These are phyloP conservation scores for Peromyscus eremicus DNA, from an alignment of 2,797 vertebrate species.

Conservation along the genomic window DNA sequence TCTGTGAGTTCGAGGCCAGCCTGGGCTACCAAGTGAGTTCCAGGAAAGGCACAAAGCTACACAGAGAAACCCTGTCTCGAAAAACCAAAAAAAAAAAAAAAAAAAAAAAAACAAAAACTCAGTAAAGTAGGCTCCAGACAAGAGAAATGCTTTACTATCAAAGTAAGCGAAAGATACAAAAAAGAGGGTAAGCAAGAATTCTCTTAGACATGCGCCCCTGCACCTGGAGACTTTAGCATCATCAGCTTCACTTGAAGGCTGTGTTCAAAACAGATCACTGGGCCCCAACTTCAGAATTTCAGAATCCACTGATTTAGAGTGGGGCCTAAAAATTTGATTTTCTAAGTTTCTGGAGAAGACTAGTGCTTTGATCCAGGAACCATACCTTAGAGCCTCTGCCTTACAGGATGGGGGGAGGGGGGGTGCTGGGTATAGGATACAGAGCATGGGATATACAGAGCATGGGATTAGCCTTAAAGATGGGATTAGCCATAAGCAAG, in stretches of 20 bases:
- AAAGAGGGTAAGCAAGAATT: conserved; percentile 34
- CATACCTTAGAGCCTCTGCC: not conserved
- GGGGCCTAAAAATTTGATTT: conserved; percentile 55
- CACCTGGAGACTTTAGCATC: not conserved
- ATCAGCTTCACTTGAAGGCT: conserved; percentile 16
- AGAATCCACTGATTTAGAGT: conserved; percentile 17
- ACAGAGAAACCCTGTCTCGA: too few species aligned
- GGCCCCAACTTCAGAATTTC: not conserved
- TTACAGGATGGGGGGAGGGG: not conserved
- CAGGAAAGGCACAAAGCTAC: too few species aligned
- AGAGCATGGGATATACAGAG: not conserved
- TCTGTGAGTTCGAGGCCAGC: too few species aligned
- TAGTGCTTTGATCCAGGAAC: not conserved
- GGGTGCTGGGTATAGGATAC: not conserved
- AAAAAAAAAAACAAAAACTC: too few species aligned
- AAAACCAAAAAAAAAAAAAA: too few species aligned
- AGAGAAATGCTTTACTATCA: conserved; percentile 26
- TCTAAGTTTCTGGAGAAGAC: not conserved
- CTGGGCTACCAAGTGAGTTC: too few species aligned
- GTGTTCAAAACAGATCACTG: conserved; percentile 52
- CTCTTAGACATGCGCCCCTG: not conserved
- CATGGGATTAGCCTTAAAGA: not conserved
- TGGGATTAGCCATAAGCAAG: conserved; percentile 1
- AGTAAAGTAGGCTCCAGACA: conserved; percentile 3
- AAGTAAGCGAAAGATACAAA: not conserved